These are phyloP conservation scores for Myzus persicae DNA, from an alignment of 1,140 invertebrate species.

Conservation along the genomic window DNA sequence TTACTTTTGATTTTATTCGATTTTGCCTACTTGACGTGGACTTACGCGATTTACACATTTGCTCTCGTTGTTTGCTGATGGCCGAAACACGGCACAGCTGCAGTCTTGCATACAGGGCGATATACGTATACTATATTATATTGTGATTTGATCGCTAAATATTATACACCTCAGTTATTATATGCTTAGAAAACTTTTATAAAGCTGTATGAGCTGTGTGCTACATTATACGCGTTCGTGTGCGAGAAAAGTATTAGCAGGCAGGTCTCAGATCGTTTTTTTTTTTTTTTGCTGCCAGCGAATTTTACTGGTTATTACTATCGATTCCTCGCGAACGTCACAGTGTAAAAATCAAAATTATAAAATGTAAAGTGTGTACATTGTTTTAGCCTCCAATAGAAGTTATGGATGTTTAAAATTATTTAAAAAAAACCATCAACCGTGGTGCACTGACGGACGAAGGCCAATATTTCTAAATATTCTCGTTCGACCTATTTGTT, in stretches of 20 bases:
- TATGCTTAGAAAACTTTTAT: background rate
- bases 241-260: background rate
- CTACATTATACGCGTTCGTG: background rate
- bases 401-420: background rate
- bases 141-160: background rate
- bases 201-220: background rate
- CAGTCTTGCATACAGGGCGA: background rate
- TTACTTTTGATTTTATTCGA: background rate
- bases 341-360: background rate
- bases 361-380: too few relatives aligned
- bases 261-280: background rate
- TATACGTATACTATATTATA: background rate
- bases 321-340: background rate
- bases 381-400: background rate
- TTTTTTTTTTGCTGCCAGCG: too few relatives aligned
- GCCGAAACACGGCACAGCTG: background rate
- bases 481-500: conserved; percentile 3
- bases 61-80: too few relatives aligned
- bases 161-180: background rate
- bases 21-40: background rate
- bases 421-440: background rate
- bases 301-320: background rate
- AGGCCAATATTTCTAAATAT: background rate
- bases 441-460: background rate
- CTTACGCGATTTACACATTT: background rate